Percentiles rank a stretch among this genome's conserved stretches.
These are phyloP conservation scores for Iphiclides podalirius DNA, from an alignment of 2,888 invertebrate genomes.

Conservation along the genomic window DNA sequence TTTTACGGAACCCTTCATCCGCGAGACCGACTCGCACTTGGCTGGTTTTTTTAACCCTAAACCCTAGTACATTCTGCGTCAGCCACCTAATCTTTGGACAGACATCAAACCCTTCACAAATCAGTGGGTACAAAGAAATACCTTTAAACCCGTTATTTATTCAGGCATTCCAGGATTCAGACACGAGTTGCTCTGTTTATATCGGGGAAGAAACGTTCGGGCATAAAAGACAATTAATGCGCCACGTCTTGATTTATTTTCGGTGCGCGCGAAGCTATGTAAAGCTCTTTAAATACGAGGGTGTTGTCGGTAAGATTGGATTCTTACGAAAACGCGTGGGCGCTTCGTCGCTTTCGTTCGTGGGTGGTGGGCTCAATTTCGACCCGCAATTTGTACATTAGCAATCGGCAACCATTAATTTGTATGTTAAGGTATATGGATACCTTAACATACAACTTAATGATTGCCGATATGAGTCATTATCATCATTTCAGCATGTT, in stretches of 20 bases:
- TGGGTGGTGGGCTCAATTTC: too few species aligned
- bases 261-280: neutral
- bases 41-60: too few species aligned
- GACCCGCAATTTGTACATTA: too few species aligned
- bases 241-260: conserved; percentile 18
- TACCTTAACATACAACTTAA: too few species aligned
- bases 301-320: conserved; percentile 9
- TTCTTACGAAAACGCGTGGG: neutral
- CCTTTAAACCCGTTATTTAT: conserved; percentile 61
- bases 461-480: too few species aligned
- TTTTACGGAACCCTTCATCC: too few species aligned
- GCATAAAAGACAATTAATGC: conserved; percentile 23
- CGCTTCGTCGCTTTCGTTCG: too few species aligned
- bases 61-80: neutral
- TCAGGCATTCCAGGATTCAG: conserved; percentile 48
- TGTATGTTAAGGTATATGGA: too few species aligned
- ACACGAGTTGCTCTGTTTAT: conserved; percentile 34
- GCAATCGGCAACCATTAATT: too few species aligned
- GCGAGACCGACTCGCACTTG: too few species aligned
- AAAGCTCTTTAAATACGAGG: conserved; percentile 5
- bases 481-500: too few species aligned
- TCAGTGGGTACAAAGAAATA: conserved; percentile 71
- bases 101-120: conserved; percentile 62
- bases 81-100: conserved; percentile 33
- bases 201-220: conserved; percentile 22